A percentile compares a stretch with the other conserved stretches of the same genome.
phyloP scores from a whole-genome alignment of 2,888 invertebrate species.

The Latrodectus hesperus region DNA sequence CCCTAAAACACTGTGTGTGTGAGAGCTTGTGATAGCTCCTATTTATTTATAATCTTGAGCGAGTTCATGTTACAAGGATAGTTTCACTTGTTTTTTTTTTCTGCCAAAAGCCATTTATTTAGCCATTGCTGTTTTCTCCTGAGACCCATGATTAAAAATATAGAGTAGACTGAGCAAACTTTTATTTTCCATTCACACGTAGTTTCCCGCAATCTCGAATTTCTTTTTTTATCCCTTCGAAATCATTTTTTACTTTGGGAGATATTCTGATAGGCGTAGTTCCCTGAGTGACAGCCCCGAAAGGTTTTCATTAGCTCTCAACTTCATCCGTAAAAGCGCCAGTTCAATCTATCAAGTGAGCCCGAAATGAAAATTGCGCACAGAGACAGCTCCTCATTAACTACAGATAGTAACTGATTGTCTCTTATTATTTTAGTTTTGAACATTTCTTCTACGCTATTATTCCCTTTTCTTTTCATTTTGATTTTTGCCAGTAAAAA shows the following conservation, averaged over 20 bases:
- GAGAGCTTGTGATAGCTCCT: too few relatives aligned
- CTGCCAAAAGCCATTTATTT: constrained; percentile 62
- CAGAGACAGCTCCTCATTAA: constrained; percentile 68
- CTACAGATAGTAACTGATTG: constrained; percentile 67
- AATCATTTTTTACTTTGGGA: constrained; percentile 62
- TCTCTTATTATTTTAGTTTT: constrained; percentile 64
- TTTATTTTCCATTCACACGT: constrained; percentile 64
- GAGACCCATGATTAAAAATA: constrained; percentile 66
- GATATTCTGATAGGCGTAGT: constrained; percentile 66
- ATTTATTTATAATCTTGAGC: too few relatives aligned
- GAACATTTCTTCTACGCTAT: constrained; percentile 48
- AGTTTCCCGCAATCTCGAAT: constrained; percentile 63
- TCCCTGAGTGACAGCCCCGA: constrained; percentile 63
- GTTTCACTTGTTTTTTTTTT: neutral
- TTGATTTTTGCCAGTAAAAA: constrained; percentile 55
- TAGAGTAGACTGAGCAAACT: constrained; percentile 51
- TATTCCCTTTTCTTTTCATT: constrained; percentile 39
- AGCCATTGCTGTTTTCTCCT: constrained; percentile 35
- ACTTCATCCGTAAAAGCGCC: constrained; percentile 65
- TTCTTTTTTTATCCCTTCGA: constrained; percentile 42
- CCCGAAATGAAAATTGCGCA: constrained; percentile 62
- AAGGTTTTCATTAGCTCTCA: constrained; percentile 69
- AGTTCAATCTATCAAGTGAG: constrained; percentile 66
- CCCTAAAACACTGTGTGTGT: too few relatives aligned
- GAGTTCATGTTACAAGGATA: too few relatives aligned